Evolutionary conservation across 2,113 vertebrate genomes (phyloP).

Genomic region (Grammomys surdaster): DNA sequence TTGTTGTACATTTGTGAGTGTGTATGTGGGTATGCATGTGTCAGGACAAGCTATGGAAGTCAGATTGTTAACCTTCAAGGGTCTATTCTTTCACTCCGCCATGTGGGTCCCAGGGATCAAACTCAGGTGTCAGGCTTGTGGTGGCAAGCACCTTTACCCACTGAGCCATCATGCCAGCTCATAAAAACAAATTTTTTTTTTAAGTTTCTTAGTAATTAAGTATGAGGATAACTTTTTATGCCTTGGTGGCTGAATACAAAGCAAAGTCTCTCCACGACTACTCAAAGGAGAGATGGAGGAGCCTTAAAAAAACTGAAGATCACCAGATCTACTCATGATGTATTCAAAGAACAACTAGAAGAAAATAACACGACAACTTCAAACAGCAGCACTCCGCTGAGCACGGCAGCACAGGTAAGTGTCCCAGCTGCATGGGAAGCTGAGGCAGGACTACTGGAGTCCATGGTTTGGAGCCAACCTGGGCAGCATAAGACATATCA

Average conservation of each 20-base stretch:
- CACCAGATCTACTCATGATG: not conserved
- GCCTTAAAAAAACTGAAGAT: not conserved
- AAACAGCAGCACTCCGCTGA: not conserved
- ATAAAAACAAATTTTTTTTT: not conserved
- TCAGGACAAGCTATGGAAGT: not conserved
- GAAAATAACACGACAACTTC: not conserved
- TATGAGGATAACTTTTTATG: conserved; percentile 10
- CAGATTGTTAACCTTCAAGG: not conserved
- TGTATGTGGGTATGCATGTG: too few relatives aligned
- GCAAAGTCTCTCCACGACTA: not conserved
- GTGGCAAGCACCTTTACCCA: not conserved
- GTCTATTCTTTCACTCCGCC: not conserved
- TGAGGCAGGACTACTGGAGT: not conserved
- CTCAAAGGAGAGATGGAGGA: not conserved
- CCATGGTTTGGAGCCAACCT: too few relatives aligned
- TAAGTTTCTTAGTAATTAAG: conserved; percentile 55
- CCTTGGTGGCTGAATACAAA: conserved; percentile 26
- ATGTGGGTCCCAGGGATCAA: not conserved
- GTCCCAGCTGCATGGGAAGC: not conserved
- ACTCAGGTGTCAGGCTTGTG: not conserved
- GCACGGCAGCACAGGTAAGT: not conserved
- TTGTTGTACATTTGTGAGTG: not conserved
- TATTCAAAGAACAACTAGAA: not conserved
- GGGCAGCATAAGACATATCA: not conserved
- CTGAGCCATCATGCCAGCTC: not conserved